Percentiles rank a stretch among this genome's conserved stretches.
Conservation (phyloP, 2,797 vertebrate species). For the Sebastes kiyomatsui region DNA sequence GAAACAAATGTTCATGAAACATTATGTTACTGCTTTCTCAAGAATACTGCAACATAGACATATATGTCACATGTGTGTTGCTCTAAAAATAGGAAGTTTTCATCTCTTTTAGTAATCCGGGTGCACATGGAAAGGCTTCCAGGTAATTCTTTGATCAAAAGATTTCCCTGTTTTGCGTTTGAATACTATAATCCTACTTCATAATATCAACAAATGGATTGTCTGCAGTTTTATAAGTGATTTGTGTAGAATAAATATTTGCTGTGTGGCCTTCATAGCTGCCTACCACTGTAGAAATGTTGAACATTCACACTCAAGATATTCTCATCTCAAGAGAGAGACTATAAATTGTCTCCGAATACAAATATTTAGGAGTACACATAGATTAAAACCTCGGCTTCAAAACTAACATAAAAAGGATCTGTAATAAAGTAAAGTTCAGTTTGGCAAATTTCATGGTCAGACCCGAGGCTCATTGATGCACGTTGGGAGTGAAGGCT, state of each 20-base stretch:
- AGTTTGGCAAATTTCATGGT: no score
- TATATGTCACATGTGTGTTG: not conserved
- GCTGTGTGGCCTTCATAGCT: not conserved
- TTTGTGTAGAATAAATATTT: not conserved
- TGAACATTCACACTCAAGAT: not conserved
- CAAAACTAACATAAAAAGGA: no score
- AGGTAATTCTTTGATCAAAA: not conserved
- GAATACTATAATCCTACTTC: not conserved
- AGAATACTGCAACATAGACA: not conserved
- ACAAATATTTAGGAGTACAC: no score
- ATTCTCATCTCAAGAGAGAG: no score
- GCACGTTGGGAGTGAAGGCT: no score
- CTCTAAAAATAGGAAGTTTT: not conserved
- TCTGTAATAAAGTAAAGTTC: no score
- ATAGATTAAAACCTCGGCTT: no score
- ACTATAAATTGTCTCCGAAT: no score
- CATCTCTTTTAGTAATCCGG: not conserved
- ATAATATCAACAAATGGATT: not conserved
- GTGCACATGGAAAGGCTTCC: not conserved
- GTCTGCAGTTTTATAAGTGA: not conserved
- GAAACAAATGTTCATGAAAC: not conserved
- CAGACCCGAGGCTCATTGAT: no score
- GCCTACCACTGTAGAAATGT: no score
- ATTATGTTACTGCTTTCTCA: not conserved
- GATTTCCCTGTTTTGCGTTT: not conserved